These are phyloP conservation scores for Amorpha juglandis DNA, from an alignment of 2,888 invertebrate species.

Conservation along the genomic window DNA sequence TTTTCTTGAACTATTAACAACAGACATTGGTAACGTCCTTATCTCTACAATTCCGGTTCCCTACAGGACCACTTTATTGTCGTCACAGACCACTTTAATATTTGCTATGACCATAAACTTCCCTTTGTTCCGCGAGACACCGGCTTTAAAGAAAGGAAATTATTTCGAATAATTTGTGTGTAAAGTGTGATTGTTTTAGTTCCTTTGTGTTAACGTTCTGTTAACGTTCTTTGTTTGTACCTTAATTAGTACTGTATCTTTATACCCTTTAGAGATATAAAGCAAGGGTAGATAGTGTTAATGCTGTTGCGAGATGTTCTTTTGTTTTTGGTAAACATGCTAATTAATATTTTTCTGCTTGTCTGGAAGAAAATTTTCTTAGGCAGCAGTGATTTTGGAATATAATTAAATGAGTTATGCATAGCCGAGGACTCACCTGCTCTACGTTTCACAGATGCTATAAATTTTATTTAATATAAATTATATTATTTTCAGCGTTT, in stretches of 20 bases:
- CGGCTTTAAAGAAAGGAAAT: constrained; percentile 21
- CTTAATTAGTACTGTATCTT: constrained; percentile 19
- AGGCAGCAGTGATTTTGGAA: too few species aligned
- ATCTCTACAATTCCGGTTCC: neutral
- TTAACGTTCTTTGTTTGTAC: constrained; percentile 15
- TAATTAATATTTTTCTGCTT: neutral
- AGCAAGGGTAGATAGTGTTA: constrained; percentile 6
- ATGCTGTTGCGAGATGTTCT: neutral
- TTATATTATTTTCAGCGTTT: too few species aligned
- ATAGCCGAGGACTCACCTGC: too few species aligned
- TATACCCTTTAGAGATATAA: constrained; percentile 5
- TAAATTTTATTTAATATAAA: too few species aligned
- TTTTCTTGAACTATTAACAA: too few species aligned
- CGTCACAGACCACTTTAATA: constrained; percentile 31
- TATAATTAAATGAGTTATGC: too few species aligned
- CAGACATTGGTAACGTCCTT: too few species aligned
- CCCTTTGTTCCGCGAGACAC: constrained; percentile 6
- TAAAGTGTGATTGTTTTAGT: constrained; percentile 24
- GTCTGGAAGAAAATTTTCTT: too few species aligned
- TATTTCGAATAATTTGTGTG: constrained; percentile 22
- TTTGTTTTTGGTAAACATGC: neutral
- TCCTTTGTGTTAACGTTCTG: constrained; percentile 18
- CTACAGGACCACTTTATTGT: constrained; percentile 37
- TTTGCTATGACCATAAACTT: constrained; percentile 28
- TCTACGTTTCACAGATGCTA: too few species aligned